phyloP scores from a whole-genome alignment of 2,888 invertebrate genomes.

The Julus scanicus region DNA sequence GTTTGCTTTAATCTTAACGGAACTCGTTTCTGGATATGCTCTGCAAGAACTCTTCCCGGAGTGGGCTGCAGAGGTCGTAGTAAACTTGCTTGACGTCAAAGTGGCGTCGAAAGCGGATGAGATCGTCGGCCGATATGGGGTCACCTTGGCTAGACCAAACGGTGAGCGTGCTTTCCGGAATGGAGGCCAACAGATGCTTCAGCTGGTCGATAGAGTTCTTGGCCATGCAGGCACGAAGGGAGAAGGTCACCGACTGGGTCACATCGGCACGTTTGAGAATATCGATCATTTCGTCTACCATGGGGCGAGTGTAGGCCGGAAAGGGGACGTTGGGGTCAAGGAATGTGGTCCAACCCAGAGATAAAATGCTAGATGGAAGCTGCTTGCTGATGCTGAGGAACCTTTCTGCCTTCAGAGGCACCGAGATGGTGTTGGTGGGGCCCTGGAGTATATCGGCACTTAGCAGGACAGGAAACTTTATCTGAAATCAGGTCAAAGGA shows the following conservation, averaged over 20 bases:
- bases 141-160: constrained; percentile 81
- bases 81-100: constrained; percentile 58
- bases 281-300: constrained; percentile 77
- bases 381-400: constrained; percentile 74
- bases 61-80: constrained; percentile 58
- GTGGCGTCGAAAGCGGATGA: constrained; percentile 57
- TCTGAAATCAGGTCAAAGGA: constrained; percentile 66
- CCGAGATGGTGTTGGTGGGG: constrained; percentile 73
- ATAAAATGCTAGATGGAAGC: constrained; percentile 76
- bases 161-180: constrained; percentile 76
- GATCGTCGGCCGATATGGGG: constrained; percentile 67
- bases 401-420: constrained; percentile 73
- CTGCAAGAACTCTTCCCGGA: constrained; percentile 58
- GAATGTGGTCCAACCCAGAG: constrained; percentile 87
- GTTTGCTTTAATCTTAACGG: not conserved
- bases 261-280: constrained; percentile 66
- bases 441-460: constrained; percentile 88
- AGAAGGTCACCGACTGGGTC: constrained; percentile 75
- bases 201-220: constrained; percentile 75
- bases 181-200: constrained; percentile 71
- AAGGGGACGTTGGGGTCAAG: constrained; percentile 57
- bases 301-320: constrained; percentile 63
- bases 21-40: constrained; percentile 48
- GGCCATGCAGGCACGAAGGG: constrained; percentile 78
- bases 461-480: constrained; percentile 81